Conservation (phyloP, 1,140 invertebrate species). For the Hirudo medicinalis region DNA sequence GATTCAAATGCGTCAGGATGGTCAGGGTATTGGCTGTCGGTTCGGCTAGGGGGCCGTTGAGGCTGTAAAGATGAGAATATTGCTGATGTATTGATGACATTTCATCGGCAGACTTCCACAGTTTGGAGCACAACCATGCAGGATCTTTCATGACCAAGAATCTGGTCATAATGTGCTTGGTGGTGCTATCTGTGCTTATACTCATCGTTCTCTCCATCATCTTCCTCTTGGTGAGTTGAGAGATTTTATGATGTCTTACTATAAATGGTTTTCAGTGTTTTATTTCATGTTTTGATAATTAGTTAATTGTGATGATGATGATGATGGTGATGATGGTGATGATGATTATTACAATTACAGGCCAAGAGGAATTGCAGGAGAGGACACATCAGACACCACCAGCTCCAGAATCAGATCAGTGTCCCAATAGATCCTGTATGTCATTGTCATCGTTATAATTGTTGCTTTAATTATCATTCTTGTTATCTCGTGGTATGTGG, state of each 20-base stretch:
- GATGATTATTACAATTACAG: too few relatives aligned
- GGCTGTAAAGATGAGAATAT: not conserved
- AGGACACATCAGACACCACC: too few relatives aligned
- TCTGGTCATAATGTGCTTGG: slow-evolving; percentile 18
- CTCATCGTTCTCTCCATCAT: slow-evolving; percentile 18
- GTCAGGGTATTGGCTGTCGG: too few relatives aligned
- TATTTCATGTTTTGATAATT: too few relatives aligned
- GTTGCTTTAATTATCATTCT: not conserved
- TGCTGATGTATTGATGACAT: not conserved
- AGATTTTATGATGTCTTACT: too few relatives aligned
- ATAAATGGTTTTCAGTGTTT: too few relatives aligned
- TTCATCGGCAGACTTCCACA: slow-evolving; percentile 1
- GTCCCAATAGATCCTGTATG: not conserved
- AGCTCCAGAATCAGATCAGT: too few relatives aligned
- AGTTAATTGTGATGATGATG: too few relatives aligned
- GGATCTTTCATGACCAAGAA: slow-evolving; percentile 20
- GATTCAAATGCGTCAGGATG: not conserved
- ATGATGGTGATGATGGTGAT: too few relatives aligned
- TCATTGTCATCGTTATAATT: slow-evolving; percentile 3
- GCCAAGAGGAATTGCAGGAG: too few relatives aligned
- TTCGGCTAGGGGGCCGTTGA: too few relatives aligned
- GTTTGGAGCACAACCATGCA: not conserved
- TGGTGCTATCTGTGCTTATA: slow-evolving; percentile 19
- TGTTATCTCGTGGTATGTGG: not conserved
- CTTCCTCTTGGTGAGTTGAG: not conserved